phyloP scores from a whole-genome alignment of 2,888 invertebrate genomes.

The Latrodectus elegans region DNA sequence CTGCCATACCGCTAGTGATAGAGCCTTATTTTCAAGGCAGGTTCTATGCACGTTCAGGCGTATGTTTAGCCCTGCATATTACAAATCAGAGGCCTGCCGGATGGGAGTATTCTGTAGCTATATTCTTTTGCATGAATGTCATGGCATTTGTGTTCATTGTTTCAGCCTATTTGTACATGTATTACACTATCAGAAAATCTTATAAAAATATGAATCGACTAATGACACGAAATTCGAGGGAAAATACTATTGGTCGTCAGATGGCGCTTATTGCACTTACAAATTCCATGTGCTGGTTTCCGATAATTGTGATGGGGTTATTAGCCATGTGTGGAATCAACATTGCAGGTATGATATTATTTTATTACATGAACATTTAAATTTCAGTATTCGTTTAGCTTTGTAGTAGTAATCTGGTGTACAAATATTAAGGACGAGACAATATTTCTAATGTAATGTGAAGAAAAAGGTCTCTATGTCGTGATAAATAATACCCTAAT shows the following conservation, averaged over 20 bases:
- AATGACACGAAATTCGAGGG: conserved; percentile 66
- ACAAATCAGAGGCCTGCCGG: conserved; percentile 73
- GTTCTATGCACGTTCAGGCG: conserved; percentile 73
- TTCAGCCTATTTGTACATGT: conserved; percentile 73
- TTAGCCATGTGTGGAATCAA: conserved; percentile 70
- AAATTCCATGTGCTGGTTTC: conserved; percentile 73
- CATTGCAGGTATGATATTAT: conserved; percentile 54
- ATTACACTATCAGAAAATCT: conserved; percentile 71
- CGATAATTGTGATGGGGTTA: conserved; percentile 72
- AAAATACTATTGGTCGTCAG: conserved; percentile 72
- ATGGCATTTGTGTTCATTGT: conserved; percentile 73
- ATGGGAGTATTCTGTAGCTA: conserved; percentile 74
- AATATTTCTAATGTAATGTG: no score
- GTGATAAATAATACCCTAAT: no score
- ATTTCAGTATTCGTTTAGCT: no score
- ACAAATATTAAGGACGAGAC: no score
- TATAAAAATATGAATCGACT: conserved; percentile 66
- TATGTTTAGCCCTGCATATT: conserved; percentile 74
- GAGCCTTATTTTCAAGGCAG: conserved; percentile 72
- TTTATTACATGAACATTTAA: no score
- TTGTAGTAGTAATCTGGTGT: no score
- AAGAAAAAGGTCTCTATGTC: no score
- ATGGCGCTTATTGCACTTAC: conserved; percentile 73
- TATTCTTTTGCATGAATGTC: conserved; percentile 74
- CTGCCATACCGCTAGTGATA: conserved; percentile 73